These are phyloP conservation scores for Haemorhous mexicanus DNA, from an alignment of 2,113 vertebrate genomes.

Conservation along the genomic window DNA sequence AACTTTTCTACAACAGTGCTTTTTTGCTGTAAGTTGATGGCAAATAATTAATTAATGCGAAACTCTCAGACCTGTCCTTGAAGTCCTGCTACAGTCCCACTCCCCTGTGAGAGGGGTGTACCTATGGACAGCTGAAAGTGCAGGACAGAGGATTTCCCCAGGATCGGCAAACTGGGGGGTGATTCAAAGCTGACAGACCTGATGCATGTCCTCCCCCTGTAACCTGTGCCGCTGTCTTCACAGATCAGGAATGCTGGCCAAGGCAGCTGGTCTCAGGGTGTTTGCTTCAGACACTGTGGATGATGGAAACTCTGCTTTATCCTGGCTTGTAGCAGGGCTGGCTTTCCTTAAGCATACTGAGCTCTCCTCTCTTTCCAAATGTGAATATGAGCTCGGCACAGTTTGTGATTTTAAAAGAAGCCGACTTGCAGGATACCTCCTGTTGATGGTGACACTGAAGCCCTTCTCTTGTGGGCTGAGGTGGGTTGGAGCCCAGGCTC, in stretches of 20 bases:
- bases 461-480: not conserved
- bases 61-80: not conserved
- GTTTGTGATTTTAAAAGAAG: not conserved
- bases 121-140: not conserved
- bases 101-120: not conserved
- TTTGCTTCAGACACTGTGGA: not conserved
- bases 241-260: not conserved
- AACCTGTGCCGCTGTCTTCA: not conserved
- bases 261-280: not conserved
- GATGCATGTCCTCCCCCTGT: not conserved
- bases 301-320: not conserved
- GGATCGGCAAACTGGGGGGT: not conserved
- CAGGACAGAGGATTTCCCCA: not conserved
- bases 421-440: not conserved
- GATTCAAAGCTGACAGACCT: not conserved
- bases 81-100: not conserved
- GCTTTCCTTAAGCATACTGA: not conserved
- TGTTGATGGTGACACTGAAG: accelerated
- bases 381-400: not conserved
- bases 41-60: not conserved
- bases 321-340: not conserved
- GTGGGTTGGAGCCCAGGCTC: not conserved
- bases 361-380: not conserved
- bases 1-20: not conserved
- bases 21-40: not conserved